Conservation (phyloP, 2,888 invertebrate species). For the Synanthedon myopaeformis region DNA sequence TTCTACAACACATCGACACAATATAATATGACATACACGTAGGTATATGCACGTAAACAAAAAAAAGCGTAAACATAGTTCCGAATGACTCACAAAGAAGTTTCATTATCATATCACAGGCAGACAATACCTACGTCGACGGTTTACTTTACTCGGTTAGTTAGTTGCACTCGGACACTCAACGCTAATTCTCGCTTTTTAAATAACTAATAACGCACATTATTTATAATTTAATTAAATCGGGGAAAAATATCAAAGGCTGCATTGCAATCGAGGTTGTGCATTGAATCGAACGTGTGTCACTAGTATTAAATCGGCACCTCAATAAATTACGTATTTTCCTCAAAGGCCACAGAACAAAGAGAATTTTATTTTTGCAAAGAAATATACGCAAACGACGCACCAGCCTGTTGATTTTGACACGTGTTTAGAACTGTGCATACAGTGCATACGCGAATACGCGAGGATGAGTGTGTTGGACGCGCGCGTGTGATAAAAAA, state of each 20-base stretch:
- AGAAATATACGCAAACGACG: slow-evolving; percentile 28
- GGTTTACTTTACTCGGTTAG: slow-evolving; percentile 5
- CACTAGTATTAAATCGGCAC: slow-evolving; percentile 18
- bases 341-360: slow-evolving; percentile 54
- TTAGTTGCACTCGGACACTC: slow-evolving; percentile 56
- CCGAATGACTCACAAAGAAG: slow-evolving; percentile 66
- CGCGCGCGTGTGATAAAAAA: slow-evolving; percentile 56
- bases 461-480: slow-evolving; percentile 49
- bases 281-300: slow-evolving; percentile 39
- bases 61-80: slow-evolving; percentile 61
- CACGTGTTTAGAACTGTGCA: slow-evolving; percentile 46
- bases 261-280: slow-evolving; percentile 28
- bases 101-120: slow-evolving; percentile 65
- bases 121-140: slow-evolving; percentile 21
- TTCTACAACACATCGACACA: slow-evolving; percentile 17
- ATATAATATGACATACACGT: not conserved
- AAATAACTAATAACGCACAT: not conserved
- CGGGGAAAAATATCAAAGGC: too few relatives aligned
- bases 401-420: slow-evolving; percentile 60
- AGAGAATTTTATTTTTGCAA: slow-evolving; percentile 36
- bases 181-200: slow-evolving; percentile 21
- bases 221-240: not conserved
- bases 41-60: slow-evolving; percentile 42
- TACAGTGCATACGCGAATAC: slow-evolving; percentile 32
- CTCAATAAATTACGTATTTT: slow-evolving; percentile 43